Evolutionary conservation across 2,888 invertebrate species (phyloP), one percentile per base, ranked within the genome.

Genomic region (Masnerella sp.): DNA sequence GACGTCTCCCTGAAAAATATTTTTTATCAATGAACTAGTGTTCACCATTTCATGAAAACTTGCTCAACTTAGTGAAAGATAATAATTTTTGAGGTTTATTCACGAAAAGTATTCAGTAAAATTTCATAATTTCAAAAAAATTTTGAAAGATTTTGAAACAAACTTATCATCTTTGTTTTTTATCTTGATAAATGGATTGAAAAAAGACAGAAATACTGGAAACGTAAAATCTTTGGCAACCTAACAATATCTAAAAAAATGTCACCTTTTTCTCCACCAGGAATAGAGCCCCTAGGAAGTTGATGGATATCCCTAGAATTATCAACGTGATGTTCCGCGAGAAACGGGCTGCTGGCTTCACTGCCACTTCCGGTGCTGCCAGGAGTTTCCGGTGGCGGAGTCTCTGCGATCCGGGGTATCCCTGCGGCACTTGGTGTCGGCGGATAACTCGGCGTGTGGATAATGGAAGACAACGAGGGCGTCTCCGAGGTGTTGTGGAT

Each of bases 341-440:
- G 70, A 85, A 89, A 82, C 80, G 89, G 83, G 84, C 89, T 87
- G 85, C 88, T 82, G 80, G 84, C 78, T 83, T 88, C 88, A 82
- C 88, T 85, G 84, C 87, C 77, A 86, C 87, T 84, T 79, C 87
- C 80, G 65, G 85, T 82, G 83, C 85, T 85, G 1, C 84, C 84
- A 2, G 86, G 86, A n/a, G 86, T 84, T 15, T 82, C 84, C 1
- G 87, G 87, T 7, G 89, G 88, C 30, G 89, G 86, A 3, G 87
- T 82, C 67, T 89, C 85, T 4, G 83, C 79, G 56, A 85, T 86
- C 38, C 83, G 81, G 5, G 84, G 85, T 12, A 85, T 80, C 12
- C 78, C 73, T 0, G 79, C 75, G 1, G 80, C 79, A 20, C 80
- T 82, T 32, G 86, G 87, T 2, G 86, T 83, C 2, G 82, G 80